Percentiles rank a stretch among this genome's conserved stretches.
Evolutionary conservation across 2,113 vertebrate genomes (phyloP).

Genomic region (Phocoena sinus): DNA sequence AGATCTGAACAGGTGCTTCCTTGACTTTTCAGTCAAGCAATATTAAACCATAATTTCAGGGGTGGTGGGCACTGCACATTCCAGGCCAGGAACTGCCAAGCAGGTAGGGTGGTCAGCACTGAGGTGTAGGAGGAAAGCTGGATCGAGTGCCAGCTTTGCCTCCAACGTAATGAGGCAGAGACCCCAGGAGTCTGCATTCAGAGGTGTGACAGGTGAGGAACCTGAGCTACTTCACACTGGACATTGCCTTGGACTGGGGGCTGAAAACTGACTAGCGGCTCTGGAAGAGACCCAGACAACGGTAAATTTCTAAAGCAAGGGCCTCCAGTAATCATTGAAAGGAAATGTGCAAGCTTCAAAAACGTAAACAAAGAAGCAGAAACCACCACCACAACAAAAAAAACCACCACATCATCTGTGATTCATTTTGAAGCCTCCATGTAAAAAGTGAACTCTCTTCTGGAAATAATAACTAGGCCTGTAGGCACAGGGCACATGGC

Average conservation of each 20-base stretch:
- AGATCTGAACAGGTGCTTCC: background rate
- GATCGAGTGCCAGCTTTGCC: background rate
- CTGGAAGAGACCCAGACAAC: background rate
- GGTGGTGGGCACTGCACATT: background rate
- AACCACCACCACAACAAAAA: background rate
- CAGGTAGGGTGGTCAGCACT: background rate
- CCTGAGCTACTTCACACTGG: background rate
- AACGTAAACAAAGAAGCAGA: background rate
- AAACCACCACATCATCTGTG: background rate
- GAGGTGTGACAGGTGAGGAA: too few relatives aligned
- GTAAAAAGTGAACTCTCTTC: conserved; percentile 29
- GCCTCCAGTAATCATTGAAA: background rate
- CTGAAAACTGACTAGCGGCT: background rate
- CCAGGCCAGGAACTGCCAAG: background rate
- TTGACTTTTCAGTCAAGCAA: background rate
- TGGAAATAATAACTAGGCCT: conserved; percentile 39
- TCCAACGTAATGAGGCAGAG: background rate
- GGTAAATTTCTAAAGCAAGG: background rate
- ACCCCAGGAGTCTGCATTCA: background rate
- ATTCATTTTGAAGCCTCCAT: background rate
- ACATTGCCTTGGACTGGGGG: background rate
- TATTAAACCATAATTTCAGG: background rate
- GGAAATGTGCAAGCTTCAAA: background rate
- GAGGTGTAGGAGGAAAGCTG: background rate
- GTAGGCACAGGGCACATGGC: background rate